phyloP scores from a whole-genome alignment of 2,113 vertebrate genomes.

The Lycaon pictus region DNA sequence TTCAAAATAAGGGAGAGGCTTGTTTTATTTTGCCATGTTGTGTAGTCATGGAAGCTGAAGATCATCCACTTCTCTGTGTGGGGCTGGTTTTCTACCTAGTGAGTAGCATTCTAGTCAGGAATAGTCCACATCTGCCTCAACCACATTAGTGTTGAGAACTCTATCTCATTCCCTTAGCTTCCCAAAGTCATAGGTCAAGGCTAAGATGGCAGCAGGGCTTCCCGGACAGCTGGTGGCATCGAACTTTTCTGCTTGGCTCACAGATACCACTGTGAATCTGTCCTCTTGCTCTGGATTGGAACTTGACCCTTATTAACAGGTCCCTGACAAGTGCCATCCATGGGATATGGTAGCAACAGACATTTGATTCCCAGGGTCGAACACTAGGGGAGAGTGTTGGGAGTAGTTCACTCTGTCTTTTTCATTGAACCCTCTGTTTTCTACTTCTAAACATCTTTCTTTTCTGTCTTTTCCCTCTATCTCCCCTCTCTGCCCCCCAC shows the following conservation, averaged over 20 bases:
- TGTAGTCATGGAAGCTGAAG: not conserved
- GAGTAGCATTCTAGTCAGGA: not conserved
- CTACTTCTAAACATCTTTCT: not conserved
- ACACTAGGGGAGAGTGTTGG: not conserved
- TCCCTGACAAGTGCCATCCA: not conserved
- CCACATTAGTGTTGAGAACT: not conserved
- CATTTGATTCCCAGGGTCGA: not conserved
- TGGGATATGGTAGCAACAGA: not conserved
- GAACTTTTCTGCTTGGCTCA: not conserved
- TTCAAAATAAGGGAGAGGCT: not conserved
- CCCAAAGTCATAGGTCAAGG: not conserved
- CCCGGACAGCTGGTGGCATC: not conserved
- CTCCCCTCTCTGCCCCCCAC: accelerated
- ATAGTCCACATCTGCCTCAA: not conserved
- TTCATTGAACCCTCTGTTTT: not conserved
- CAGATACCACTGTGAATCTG: not conserved
- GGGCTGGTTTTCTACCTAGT: not conserved
- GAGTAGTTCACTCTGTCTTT: not conserved
- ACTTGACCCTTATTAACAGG: not conserved
- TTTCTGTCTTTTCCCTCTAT: not conserved
- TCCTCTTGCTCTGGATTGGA: not conserved
- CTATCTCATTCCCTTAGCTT: not conserved
- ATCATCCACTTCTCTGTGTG: not conserved
- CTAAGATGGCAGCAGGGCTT: not conserved
- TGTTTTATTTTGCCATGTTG: not conserved